These are phyloP conservation scores for Hylaeus anthracinus DNA, from an alignment of 1,140 invertebrate genomes.

Conservation along the genomic window DNA sequence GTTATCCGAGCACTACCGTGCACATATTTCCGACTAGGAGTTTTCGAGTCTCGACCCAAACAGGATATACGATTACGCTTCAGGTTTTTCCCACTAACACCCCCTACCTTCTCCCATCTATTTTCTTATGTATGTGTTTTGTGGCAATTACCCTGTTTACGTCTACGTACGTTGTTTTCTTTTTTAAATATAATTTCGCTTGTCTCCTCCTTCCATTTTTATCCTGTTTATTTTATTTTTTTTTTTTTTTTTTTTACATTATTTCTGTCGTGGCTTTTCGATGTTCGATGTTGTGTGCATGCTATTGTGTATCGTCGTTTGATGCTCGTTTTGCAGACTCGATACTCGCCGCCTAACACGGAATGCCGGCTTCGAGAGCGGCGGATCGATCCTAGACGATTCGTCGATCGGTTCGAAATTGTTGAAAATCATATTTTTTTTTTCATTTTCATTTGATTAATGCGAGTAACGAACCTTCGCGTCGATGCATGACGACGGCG, in stretches of 20 bases:
- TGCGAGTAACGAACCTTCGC: too few species aligned
- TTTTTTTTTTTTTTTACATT: background rate
- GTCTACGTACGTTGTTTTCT: slow-evolving; percentile 27
- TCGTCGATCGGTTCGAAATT: background rate
- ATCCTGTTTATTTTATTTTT: background rate
- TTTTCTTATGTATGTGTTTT: slow-evolving; percentile 9
- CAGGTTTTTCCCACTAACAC: slow-evolving; percentile 65
- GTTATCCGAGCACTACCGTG: background rate
- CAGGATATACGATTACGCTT: slow-evolving; percentile 53
- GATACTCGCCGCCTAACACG: background rate
- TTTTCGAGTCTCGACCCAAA: background rate
- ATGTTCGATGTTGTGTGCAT: slow-evolving; percentile 74
- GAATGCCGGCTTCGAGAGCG: slow-evolving; percentile 21
- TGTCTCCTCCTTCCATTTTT: background rate
- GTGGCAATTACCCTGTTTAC: slow-evolving; percentile 21
- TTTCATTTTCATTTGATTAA: background rate
- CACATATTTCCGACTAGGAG: background rate
- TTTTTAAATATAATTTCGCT: slow-evolving; percentile 33
- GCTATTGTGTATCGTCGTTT: slow-evolving; percentile 32
- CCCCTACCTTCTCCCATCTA: slow-evolving; percentile 5
- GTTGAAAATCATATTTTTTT: background rate
- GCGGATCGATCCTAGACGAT: slow-evolving; percentile 1
- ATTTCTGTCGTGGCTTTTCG: slow-evolving; percentile 52
- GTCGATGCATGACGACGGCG: slow-evolving; percentile 9
- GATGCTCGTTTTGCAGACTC: slow-evolving; percentile 40